Evolutionary conservation across 2,797 vertebrate species (phyloP), one percentile per base, ranked within the genome.

Genomic region (Chelonia mydas): DNA sequence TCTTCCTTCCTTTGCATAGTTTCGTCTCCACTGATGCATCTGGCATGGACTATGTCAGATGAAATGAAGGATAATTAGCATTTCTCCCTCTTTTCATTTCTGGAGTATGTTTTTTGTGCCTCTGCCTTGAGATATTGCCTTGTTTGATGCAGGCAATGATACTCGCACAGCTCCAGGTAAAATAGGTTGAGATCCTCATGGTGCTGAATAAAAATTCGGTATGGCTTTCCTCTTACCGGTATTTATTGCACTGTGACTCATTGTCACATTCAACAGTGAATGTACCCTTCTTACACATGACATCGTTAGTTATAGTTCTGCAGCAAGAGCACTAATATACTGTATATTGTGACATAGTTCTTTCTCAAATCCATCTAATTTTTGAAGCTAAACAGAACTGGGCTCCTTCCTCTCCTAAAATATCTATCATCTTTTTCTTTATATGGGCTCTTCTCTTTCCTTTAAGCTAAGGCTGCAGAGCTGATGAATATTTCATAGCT

Each of bases 301-400:
- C 97, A 98, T 98, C 98, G 97, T 98, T 98, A 98, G 95, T 96
- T 97, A 88, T 92, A 97, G 95, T 95, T 97, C 96, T 97, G 94
- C 94, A 93, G 89, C 90, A 94, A 98, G 96, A 97, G 91, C 97
- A 95, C 96, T 97, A 97, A 98, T 96, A 96, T 94, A 96, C 97
- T 98, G 97, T 97, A 97, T 97, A 97, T 93, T 96, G 87, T 97
- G 97, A 97, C 97, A 97, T 49, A 90, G 51, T 41, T 76, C 50
- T 92, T 92, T 94, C 83, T 95, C 82, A 87, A 97, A 97, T 28
- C 23, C 93, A 98, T 97, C 97, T 98, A 95, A 98, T 97, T 98
- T 98, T 97, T 98, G 97, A 97, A 97, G 97, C 95, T 97, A 98
- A 89, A 94, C 84, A 33, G 37, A 93, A 90, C 95, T 97, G 96